Conservation (phyloP, 2,888 invertebrate species). For the Drosophila acutilabella region DNA sequence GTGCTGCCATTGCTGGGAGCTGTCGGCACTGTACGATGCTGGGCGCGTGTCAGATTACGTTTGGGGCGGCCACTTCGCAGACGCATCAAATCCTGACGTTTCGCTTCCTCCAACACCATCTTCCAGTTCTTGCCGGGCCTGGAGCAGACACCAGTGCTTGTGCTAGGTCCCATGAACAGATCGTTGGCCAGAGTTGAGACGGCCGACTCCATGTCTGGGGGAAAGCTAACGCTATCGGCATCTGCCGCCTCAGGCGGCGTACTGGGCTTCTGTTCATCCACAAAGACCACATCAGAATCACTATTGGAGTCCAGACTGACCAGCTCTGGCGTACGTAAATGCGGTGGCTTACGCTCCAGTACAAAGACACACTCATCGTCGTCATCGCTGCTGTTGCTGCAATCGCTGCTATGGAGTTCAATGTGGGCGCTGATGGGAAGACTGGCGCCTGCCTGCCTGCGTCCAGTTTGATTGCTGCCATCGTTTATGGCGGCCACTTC, state of each 20-base stretch:
- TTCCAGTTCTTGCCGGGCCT: conserved; percentile 69
- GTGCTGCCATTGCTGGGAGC: conserved; percentile 14
- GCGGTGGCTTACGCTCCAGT: conserved; percentile 84
- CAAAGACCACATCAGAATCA: conserved; percentile 85
- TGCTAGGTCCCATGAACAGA: conserved; percentile 80
- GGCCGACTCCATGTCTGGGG: conserved; percentile 4
- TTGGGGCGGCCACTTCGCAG: conserved; percentile 35
- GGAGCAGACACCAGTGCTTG: conserved; percentile 80
- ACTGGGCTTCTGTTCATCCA: conserved; percentile 67
- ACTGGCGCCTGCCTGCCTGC: conserved; percentile 60
- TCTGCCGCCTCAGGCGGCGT: conserved; percentile 16
- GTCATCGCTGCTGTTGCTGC: conserved; percentile 62
- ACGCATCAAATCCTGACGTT: conserved; percentile 53
- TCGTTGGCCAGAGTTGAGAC: conserved; percentile 44
- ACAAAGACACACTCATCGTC: conserved; percentile 85
- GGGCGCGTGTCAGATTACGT: conserved; percentile 38
- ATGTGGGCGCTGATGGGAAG: conserved; percentile 79
- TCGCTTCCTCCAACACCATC: conserved; percentile 52
- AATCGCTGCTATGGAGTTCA: conserved; percentile 77
- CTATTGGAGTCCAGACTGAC: conserved; percentile 83
- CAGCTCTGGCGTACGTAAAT: conserved; percentile 84
- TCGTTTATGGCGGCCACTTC: conserved; percentile 73
- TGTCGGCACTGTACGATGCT: conserved; percentile 19
- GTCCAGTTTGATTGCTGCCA: conserved; percentile 40
- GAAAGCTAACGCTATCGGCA: conserved; percentile 6